These are phyloP conservation scores for Microtus oregoni DNA, from an alignment of 2,113 vertebrate genomes.

Conservation along the genomic window DNA sequence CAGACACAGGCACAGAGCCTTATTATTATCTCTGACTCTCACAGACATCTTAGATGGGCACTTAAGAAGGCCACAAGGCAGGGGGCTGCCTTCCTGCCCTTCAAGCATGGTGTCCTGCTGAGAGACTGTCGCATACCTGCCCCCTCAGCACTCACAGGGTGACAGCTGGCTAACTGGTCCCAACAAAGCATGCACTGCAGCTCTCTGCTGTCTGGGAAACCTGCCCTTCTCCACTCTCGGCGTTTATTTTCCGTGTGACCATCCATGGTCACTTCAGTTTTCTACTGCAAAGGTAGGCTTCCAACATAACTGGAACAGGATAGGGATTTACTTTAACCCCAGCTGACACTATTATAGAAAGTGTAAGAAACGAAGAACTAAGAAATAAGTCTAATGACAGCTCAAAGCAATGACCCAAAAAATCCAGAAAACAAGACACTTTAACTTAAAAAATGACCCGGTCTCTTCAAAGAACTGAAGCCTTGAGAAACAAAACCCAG, in stretches of 20 bases:
- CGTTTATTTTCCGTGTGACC: background rate
- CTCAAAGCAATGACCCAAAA: background rate
- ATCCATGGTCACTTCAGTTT: background rate
- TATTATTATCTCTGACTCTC: background rate
- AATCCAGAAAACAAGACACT: background rate
- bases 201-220: background rate
- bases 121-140: background rate
- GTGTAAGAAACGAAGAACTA: background rate
- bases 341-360: background rate
- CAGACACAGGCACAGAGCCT: background rate
- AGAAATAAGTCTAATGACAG: background rate
- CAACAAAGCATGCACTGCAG: rapidly evolving
- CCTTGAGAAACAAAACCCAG: background rate
- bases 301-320: background rate
- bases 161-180: background rate
- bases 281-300: conserved; percentile 10
- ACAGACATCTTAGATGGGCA: background rate
- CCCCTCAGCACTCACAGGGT: background rate
- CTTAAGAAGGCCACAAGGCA: background rate
- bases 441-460: background rate
- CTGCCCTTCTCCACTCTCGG: background rate
- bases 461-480: background rate
- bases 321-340: background rate
- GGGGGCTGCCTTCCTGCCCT: background rate
- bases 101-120: background rate